phyloP scores from a whole-genome alignment of 2,113 vertebrate species.

The Colinus virginianus region DNA sequence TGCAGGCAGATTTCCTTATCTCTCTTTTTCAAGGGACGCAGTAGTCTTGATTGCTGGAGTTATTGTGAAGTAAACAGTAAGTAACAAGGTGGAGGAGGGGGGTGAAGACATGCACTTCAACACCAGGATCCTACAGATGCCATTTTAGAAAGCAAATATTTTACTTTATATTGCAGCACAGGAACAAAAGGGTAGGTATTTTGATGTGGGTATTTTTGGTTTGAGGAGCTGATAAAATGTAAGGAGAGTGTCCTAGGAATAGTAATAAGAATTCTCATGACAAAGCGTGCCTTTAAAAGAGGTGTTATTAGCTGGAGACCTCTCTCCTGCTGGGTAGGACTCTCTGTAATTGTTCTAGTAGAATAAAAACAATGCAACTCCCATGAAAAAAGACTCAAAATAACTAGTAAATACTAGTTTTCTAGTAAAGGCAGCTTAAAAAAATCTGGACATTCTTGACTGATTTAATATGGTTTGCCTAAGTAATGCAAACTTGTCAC shows the following conservation, averaged over 20 bases:
- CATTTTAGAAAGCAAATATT: slow-evolving; percentile 10
- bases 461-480: slow-evolving; percentile 2
- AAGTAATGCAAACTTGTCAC: not conserved
- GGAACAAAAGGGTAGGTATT: not conserved
- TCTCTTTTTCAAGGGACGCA: slow-evolving; percentile 4
- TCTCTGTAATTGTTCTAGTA: not conserved
- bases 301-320: not conserved
- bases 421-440: not conserved
- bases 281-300: not conserved
- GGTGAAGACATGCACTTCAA: not conserved
- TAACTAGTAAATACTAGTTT: not conserved
- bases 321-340: not conserved
- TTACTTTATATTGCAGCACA: not conserved
- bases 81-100: not conserved
- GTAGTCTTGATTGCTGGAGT: slow-evolving; percentile 15
- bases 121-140: not conserved
- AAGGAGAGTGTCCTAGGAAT: not conserved
- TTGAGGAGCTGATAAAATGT: not conserved
- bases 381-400: not conserved
- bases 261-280: not conserved
- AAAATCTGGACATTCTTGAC: not conserved
- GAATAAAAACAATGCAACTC: not conserved
- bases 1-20: slow-evolving; percentile 61
- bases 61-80: not conserved
- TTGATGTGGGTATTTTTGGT: not conserved